phyloP scores from a whole-genome alignment of 2,797 vertebrate genomes.

The Gymnoscopelus braueri region DNA sequence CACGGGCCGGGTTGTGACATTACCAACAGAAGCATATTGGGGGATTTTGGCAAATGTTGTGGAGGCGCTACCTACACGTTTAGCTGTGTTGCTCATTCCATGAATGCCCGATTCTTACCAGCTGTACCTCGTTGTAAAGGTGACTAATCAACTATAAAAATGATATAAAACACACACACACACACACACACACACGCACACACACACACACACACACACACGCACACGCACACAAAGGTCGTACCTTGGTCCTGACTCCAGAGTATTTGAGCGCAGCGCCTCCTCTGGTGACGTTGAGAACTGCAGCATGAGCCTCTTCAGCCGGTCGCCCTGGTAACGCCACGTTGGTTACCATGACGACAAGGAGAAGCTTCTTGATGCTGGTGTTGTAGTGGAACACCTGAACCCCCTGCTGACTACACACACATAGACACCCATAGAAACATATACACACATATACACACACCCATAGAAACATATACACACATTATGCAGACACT shows the following conservation, averaged over 20 bases:
- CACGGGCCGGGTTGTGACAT: too few species aligned
- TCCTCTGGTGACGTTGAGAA: background rate
- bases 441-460: background rate
- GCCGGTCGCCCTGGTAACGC: background rate
- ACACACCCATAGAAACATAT: background rate
- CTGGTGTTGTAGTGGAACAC: conserved; percentile 5
- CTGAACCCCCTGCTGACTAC: conserved; percentile 11
- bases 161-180: conserved; percentile 23
- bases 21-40: too few species aligned
- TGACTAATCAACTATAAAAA: too few species aligned
- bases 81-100: too few species aligned
- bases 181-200: conserved; percentile 48
- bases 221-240: background rate
- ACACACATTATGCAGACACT: background rate
- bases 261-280: background rate
- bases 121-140: too few species aligned
- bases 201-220: conserved; percentile 3
- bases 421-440: background rate
- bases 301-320: conserved; percentile 7
- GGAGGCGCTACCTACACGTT: conserved; percentile 42
- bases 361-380: conserved; percentile 3
- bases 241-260: conserved; percentile 13
- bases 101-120: too few species aligned
- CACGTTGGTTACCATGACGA: conserved; percentile 13
- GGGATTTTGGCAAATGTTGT: too few species aligned